phyloP scores from a whole-genome alignment of 2,797 vertebrate species.

The Bucorvus abyssinicus region DNA sequence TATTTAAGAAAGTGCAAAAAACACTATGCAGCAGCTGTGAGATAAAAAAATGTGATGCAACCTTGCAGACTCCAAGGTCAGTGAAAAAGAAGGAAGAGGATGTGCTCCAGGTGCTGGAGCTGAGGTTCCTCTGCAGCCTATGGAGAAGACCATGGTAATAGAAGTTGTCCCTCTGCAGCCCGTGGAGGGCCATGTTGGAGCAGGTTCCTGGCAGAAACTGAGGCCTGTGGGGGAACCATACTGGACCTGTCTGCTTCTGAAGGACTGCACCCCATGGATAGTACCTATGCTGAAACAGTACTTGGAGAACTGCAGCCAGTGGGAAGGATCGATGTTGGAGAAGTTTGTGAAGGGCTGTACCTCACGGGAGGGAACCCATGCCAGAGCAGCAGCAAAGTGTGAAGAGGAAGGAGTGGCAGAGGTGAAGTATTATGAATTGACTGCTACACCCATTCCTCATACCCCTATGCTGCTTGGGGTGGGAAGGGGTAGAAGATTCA shows the following conservation, averaged over 20 bases:
- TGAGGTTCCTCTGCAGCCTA: no score
- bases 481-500: not conserved
- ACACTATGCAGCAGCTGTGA: not conserved
- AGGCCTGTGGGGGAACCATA: no score
- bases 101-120: no score
- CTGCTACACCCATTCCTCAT: not conserved
- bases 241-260: not conserved
- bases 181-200: not conserved
- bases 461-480: not conserved
- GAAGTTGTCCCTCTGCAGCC: no score
- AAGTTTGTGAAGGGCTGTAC: not conserved
- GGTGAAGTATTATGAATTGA: not conserved
- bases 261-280: not conserved
- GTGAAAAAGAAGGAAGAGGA: not conserved
- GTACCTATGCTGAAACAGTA: not conserved
- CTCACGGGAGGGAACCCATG: not conserved
- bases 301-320: not conserved
- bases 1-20: not conserved
- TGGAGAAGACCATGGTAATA: no score
- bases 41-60: not conserved
- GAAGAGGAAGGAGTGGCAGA: not conserved
- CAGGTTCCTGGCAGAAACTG: not conserved
- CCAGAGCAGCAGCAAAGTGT: not conserved
- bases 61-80: not conserved
- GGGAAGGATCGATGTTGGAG: not conserved